Conservation (phyloP, 2,797 vertebrate species). For the Crax fasciolata region DNA sequence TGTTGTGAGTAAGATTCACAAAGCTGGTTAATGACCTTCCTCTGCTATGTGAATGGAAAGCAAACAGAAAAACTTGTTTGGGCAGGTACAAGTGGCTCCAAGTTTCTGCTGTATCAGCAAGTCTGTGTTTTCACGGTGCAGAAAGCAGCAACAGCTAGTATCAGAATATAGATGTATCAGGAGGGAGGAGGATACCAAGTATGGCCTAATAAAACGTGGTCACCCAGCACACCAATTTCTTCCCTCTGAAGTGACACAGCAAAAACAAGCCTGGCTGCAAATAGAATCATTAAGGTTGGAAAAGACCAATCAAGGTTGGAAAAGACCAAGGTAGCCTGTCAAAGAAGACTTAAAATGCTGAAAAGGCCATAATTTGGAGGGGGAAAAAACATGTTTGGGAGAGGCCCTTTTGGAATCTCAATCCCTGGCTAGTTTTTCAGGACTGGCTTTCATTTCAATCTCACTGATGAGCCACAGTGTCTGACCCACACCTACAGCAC, state of each 20-base stretch:
- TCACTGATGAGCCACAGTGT: background rate
- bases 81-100: background rate
- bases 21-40: background rate
- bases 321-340: background rate
- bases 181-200: background rate
- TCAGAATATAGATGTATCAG: rapidly evolving
- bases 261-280: background rate
- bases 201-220: background rate
- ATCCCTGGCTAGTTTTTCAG: background rate
- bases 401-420: background rate
- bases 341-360: background rate
- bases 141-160: background rate
- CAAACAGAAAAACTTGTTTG: background rate
- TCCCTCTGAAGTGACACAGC: background rate
- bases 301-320: no score
- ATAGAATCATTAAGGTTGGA: no score
- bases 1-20: constrained; percentile 35
- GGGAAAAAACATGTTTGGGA: rapidly evolving
- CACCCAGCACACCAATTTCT: background rate
- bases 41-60: background rate
- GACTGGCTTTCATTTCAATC: background rate
- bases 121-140: background rate
- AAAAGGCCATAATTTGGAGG: background rate
- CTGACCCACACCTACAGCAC: background rate
- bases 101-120: background rate